Evolutionary conservation across 2,797 vertebrate species (phyloP).

Genomic region (Ptychadena robeensis): DNA sequence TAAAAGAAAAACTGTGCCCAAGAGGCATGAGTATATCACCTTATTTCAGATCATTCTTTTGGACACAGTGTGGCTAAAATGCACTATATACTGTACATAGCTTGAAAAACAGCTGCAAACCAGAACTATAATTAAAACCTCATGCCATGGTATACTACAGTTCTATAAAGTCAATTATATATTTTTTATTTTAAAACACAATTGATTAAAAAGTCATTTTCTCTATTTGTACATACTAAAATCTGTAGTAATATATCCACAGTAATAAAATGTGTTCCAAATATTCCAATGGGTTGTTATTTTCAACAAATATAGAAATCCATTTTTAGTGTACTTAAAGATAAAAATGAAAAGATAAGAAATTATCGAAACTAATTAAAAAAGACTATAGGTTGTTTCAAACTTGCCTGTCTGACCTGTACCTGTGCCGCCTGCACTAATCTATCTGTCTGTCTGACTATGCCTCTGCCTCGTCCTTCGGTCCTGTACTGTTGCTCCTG

Average conservation of each 20-base stretch:
- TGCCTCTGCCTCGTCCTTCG: too few relatives aligned
- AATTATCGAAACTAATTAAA: too few relatives aligned
- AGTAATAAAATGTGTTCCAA: neutral
- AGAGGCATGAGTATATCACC: conserved; percentile 56
- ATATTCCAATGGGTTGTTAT: neutral
- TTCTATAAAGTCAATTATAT: neutral
- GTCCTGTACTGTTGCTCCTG: too few relatives aligned
- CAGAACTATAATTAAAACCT: conserved; percentile 12
- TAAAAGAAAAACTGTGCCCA: conserved; percentile 53
- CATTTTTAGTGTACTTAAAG: too few relatives aligned
- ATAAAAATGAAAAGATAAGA: too few relatives aligned
- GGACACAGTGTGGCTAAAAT: conserved; percentile 25
- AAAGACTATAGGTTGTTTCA: too few relatives aligned
- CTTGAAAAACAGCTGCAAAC: conserved; percentile 31
- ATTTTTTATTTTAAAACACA: neutral
- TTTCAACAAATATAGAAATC: neutral
- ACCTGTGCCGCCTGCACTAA: too few relatives aligned
- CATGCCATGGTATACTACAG: neutral
- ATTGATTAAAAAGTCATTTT: neutral
- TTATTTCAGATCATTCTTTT: conserved; percentile 55
- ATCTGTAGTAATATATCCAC: neutral
- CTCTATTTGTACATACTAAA: neutral
- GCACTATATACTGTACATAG: conserved; percentile 12
- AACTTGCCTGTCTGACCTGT: too few relatives aligned
- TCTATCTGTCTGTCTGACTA: too few relatives aligned